These are phyloP conservation scores for Cotesia congregata DNA, from an alignment of 2,888 invertebrate species.

Conservation along the genomic window DNA sequence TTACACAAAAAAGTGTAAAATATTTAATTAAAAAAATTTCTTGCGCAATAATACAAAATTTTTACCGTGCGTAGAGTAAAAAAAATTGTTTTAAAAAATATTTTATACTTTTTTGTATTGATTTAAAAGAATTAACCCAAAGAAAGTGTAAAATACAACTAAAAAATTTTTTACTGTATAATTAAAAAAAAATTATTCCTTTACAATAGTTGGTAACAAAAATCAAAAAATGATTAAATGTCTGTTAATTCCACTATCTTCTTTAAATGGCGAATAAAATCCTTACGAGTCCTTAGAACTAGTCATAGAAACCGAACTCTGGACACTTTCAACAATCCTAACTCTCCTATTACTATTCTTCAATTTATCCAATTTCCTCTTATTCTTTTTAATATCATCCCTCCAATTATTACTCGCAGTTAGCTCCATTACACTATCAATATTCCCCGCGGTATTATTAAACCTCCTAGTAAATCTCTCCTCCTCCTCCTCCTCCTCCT, in stretches of 20 bases:
- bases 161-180: too few species aligned
- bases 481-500: neutral
- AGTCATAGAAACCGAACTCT: conserved; percentile 35
- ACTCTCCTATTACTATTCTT: conserved; percentile 37
- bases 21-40: too few species aligned
- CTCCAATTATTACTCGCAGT: conserved; percentile 37
- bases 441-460: conserved; percentile 18
- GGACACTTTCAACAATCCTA: conserved; percentile 37
- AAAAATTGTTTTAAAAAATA: too few species aligned
- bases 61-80: too few species aligned
- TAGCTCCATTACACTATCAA: conserved; percentile 26
- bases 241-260: neutral
- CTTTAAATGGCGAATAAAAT: neutral
- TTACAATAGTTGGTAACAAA: too few species aligned
- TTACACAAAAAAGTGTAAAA: too few species aligned
- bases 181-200: too few species aligned
- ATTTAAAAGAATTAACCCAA: too few species aligned
- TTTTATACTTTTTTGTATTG: too few species aligned
- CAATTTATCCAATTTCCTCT: conserved; percentile 26
- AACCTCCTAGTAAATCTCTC: neutral
- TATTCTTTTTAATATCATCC: conserved; percentile 33
- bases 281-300: conserved; percentile 8
- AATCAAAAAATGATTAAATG: too few species aligned
- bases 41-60: too few species aligned
- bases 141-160: too few species aligned